phyloP scores from a whole-genome alignment of 2,797 vertebrate species.

The Eospalax fontanierii region DNA sequence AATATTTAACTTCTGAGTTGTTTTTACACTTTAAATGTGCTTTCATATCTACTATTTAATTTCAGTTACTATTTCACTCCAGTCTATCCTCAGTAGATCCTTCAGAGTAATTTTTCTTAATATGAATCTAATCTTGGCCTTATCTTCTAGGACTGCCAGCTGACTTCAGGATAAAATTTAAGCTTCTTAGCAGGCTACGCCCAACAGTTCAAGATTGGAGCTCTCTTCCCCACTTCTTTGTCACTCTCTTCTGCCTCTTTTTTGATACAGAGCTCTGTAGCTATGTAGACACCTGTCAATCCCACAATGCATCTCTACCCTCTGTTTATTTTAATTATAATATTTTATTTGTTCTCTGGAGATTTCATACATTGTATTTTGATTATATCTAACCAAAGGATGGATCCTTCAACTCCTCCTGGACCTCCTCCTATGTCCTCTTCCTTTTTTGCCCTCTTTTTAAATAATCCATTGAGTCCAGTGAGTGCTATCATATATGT shows the following conservation, averaged over 20 bases:
- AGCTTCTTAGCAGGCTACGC: constrained; percentile 18
- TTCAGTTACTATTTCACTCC: constrained; percentile 66
- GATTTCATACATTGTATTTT: background rate
- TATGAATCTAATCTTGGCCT: constrained; percentile 54
- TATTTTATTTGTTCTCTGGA: background rate
- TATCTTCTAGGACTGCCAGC: constrained; percentile 37
- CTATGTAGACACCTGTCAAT: background rate
- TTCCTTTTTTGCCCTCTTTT: background rate
- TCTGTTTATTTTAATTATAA: constrained; percentile 23
- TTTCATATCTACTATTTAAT: constrained; percentile 57
- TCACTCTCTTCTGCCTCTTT: background rate
- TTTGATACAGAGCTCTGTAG: constrained; percentile 11
- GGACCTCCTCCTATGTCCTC: background rate
- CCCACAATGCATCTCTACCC: background rate
- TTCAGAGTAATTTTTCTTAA: constrained; percentile 67
- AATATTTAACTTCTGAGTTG: constrained; percentile 62
- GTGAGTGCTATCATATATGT: background rate
- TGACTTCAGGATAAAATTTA: constrained; percentile 60
- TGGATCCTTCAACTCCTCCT: background rate
- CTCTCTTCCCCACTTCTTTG: background rate
- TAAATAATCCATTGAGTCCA: background rate
- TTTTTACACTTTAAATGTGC: constrained; percentile 60
- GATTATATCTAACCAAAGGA: background rate
- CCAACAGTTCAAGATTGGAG: background rate
- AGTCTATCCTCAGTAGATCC: constrained; percentile 7